Percentiles rank a stretch among this genome's conserved stretches.
Conservation (phyloP, 2,888 invertebrate species). For the Melinaea menophilus region DNA sequence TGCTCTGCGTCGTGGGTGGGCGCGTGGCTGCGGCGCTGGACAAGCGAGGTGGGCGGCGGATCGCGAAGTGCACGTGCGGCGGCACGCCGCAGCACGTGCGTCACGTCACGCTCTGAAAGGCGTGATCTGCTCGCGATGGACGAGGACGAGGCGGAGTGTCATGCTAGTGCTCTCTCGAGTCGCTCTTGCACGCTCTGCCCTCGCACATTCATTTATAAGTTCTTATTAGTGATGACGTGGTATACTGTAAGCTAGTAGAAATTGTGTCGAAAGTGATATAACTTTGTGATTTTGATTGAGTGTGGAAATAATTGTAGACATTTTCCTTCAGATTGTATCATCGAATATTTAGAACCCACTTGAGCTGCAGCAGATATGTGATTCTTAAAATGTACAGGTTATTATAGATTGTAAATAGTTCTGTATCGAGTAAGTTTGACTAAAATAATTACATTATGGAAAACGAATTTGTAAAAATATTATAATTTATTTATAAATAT, state of each 20-base stretch:
- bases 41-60: constrained; percentile 86
- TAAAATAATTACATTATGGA: too few species aligned
- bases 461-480: too few species aligned
- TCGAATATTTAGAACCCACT: neutral
- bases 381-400: constrained; percentile 5
- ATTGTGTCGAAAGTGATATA: neutral
- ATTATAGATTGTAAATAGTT: constrained; percentile 1
- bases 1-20: constrained; percentile 91
- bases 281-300: neutral
- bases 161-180: constrained; percentile 83
- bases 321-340: neutral
- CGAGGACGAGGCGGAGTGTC: constrained; percentile 85
- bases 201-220: constrained; percentile 1
- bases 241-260: constrained; percentile 9
- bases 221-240: constrained; percentile 2
- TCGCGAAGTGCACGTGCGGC: constrained; percentile 45
- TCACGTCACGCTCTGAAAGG: constrained; percentile 43
- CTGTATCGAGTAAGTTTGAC: too few species aligned
- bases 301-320: neutral
- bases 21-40: constrained; percentile 91
- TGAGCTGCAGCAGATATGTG: neutral
- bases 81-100: constrained; percentile 42
- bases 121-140: constrained; percentile 81
- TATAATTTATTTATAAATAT: too few species aligned
- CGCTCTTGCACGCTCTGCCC: constrained; percentile 30